Conservation (phyloP, 1,140 invertebrate species). For the Drosophila pallidifrons region DNA sequence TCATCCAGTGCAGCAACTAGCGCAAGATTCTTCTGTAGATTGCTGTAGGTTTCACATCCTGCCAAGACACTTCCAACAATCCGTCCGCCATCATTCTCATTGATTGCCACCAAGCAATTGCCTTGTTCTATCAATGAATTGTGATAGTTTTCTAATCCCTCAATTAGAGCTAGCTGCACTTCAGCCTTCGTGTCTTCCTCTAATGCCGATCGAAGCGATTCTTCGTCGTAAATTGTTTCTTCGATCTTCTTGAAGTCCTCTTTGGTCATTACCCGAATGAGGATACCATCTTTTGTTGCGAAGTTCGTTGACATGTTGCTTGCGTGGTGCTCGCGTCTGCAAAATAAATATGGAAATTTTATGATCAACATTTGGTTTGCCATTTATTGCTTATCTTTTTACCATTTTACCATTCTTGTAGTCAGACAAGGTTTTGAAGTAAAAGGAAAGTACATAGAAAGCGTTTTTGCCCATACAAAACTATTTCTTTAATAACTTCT, state of each 20-base stretch:
- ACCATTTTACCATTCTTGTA: too few relatives aligned
- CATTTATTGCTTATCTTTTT: too few relatives aligned
- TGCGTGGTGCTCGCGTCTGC: neutral
- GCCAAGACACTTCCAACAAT: neutral
- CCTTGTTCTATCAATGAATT: neutral
- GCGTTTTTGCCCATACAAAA: too few relatives aligned
- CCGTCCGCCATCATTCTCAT: neutral
- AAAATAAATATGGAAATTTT: neutral
- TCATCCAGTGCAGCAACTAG: neutral
- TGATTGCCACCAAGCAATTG: neutral
- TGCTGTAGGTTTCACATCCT: neutral
- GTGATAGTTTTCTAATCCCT: neutral
- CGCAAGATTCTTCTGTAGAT: neutral
- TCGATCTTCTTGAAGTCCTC: slow-evolving; percentile 1
- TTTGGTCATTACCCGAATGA: neutral
- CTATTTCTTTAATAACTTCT: too few relatives aligned
- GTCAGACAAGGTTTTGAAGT: too few relatives aligned
- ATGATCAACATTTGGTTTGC: too few relatives aligned
- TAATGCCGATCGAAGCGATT: neutral
- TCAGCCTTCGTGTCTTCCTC: neutral
- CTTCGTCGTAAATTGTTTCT: neutral
- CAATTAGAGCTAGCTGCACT: neutral
- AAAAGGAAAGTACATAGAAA: too few relatives aligned
- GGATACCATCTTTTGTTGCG: neutral
- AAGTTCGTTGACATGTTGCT: neutral